Base-by-base conservation (phyloP, 1,140 invertebrate species). In the Archivesica marissinica region DNA sequence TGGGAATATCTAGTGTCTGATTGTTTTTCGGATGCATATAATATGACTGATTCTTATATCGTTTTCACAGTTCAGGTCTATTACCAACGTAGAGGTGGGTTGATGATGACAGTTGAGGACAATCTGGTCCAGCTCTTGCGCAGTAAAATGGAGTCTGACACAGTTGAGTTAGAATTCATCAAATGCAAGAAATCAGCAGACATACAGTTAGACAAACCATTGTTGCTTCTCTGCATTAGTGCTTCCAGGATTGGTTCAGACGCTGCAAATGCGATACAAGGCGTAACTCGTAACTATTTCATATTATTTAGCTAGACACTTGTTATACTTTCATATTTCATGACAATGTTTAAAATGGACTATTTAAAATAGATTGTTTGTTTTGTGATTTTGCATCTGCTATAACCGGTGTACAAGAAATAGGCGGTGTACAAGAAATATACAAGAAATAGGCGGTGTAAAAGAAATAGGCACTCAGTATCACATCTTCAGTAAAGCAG, bases 231-330 rank as follows among this genome's bases (percentile, higher is more conserved):
- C 3, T 66, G 61, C 61, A n/a, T 66, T 2, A 28, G 33, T 39
- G 33, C 61, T 39, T 66, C 61, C 17, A 66, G 61, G 39, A 66
- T 66, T 38, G 61, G 61, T 2, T 38, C 61, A n/a, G 61, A 66
- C 39, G 61, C 38, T 2, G 61, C 61, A 39, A 66, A 66, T 66
- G n/a, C 38, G 23, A 39, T 66, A 39, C 61, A 66, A 15, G 61
- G 61, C 17, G 7, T 66, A 41, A 66, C 17, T 2, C 20, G 61
- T 66, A 66, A 39, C 2, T 35, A 61, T 30, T 6, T 6, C 13
- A 61, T 61, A 9, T 61, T 33, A 7, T 61, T 17, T 56, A 56
- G 6, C 6, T n/a, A 56, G 7, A 15, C 7, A 15, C 6, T 56
- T n/a, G 6, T 11, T 11, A 6, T 56, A 7, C 7, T 25, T 6